Evolutionary conservation across 2,888 invertebrate genomes (phyloP).

Genomic region (Thymelicus sylvestris): DNA sequence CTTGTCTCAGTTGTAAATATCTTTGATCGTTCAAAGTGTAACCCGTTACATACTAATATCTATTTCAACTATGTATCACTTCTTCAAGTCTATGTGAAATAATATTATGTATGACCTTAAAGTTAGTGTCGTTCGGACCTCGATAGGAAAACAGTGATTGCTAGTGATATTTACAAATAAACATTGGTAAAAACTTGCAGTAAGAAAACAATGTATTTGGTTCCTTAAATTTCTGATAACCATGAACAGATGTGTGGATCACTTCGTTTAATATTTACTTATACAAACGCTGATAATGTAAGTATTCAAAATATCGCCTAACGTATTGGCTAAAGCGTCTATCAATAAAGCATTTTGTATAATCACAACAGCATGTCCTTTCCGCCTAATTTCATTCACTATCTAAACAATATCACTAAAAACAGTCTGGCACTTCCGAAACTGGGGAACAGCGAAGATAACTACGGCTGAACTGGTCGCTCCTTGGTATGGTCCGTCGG

Average conservation of each 20-base stretch:
- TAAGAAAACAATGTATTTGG: slow-evolving; percentile 67
- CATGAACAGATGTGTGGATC: slow-evolving; percentile 61
- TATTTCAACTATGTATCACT: slow-evolving; percentile 18
- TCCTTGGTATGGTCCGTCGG: slow-evolving; percentile 66
- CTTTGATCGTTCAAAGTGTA: slow-evolving; percentile 24
- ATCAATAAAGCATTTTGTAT: slow-evolving; percentile 81
- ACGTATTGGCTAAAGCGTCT: slow-evolving; percentile 80
- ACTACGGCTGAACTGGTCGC: slow-evolving; percentile 78
- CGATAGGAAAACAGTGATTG: slow-evolving; percentile 25
- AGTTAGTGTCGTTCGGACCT: slow-evolving; percentile 25
- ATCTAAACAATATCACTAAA: slow-evolving; percentile 80
- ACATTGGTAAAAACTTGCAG: slow-evolving; percentile 61
- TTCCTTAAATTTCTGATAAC: slow-evolving; percentile 66
- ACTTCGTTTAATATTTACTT: slow-evolving; percentile 52
- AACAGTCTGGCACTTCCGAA: slow-evolving; percentile 83
- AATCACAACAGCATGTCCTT: slow-evolving; percentile 80
- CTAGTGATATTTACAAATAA: slow-evolving; percentile 54
- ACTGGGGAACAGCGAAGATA: slow-evolving; percentile 80
- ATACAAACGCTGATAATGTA: slow-evolving; percentile 67
- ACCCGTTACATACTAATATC: slow-evolving; percentile 27
- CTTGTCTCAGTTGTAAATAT: slow-evolving; percentile 11
- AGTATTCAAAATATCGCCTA: slow-evolving; percentile 76
- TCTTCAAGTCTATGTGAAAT: slow-evolving; percentile 13
- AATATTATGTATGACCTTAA: slow-evolving; percentile 15
- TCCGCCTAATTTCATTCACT: slow-evolving; percentile 74